Conservation (phyloP, 2,113 vertebrate species). For the Podilymbus podiceps region DNA sequence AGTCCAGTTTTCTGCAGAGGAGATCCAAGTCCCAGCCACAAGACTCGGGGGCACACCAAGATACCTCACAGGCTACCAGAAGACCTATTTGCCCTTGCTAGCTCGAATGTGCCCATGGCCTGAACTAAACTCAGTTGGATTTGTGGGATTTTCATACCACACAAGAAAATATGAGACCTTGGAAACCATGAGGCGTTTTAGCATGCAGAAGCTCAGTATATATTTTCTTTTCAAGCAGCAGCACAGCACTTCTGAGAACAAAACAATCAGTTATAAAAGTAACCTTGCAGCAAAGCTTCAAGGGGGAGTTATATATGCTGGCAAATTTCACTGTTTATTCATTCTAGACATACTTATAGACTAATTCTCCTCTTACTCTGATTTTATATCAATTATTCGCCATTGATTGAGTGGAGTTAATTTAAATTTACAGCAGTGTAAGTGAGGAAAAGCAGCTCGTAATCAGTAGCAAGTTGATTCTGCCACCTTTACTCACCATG, state of each 20-base stretch:
- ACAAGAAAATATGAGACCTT: neutral
- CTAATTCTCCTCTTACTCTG: conserved; percentile 64
- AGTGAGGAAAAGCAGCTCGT: conserved; percentile 42
- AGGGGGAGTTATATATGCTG: conserved; percentile 52
- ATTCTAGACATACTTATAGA: conserved; percentile 65
- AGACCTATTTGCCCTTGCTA: neutral
- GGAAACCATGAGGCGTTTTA: neutral
- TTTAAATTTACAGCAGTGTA: conserved; percentile 65
- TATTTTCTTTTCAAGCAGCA: conserved; percentile 33
- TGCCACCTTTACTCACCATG: conserved; percentile 60
- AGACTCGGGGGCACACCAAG: neutral
- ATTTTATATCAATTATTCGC: conserved; percentile 64
- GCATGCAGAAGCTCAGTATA: conserved; percentile 8
- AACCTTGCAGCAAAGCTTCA: conserved; percentile 63
- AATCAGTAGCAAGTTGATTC: conserved; percentile 64
- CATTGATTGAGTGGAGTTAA: conserved; percentile 66
- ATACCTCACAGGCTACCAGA: neutral
- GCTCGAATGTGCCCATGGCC: neutral
- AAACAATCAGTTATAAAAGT: conserved; percentile 65
- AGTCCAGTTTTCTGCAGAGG: neutral
- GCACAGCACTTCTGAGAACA: conserved; percentile 24
- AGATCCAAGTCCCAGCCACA: neutral
- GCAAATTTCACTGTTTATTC: conserved; percentile 63
- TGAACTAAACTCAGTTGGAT: neutral
- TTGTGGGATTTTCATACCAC: neutral